A percentile compares a stretch with the other conserved stretches of the same genome.
Conservation (phyloP, 1,140 invertebrate species). For the Drosophila fuyamai region DNA sequence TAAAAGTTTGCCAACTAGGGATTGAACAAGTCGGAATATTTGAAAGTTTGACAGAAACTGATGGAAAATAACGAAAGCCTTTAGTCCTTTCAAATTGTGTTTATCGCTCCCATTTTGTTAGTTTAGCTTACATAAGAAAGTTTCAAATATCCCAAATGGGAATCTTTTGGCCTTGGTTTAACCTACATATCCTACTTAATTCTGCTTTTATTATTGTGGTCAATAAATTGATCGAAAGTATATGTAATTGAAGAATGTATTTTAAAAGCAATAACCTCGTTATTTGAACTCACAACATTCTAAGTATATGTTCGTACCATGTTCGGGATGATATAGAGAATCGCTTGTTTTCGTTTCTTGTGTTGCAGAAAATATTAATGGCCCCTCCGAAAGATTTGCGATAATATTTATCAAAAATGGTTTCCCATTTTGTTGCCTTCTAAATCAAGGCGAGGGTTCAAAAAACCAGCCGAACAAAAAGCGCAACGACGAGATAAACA, state of each 20-base stretch:
- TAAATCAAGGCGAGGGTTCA: constrained; percentile 62
- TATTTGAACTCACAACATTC: constrained; percentile 1
- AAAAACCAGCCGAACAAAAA: constrained; percentile 56
- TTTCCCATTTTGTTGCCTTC: constrained; percentile 27
- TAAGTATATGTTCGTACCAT: background rate
- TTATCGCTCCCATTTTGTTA: background rate
- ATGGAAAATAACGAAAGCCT: constrained; percentile 24
- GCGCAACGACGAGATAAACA: constrained; percentile 29
- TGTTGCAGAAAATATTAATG: constrained; percentile 8
- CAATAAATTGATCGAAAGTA: too few relatives aligned
- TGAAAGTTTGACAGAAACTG: constrained; percentile 18
- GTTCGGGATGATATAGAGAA: background rate
- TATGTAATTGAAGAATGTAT: too few relatives aligned
- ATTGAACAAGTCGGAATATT: constrained; percentile 27
- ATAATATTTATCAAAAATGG: constrained; percentile 43
- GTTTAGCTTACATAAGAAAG: background rate
- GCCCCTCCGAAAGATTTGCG: constrained; percentile 6
- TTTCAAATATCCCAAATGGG: too few relatives aligned
- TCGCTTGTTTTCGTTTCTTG: background rate
- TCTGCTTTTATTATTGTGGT: too few relatives aligned
- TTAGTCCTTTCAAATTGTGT: background rate
- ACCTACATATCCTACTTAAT: too few relatives aligned
- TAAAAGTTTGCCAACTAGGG: constrained; percentile 56
- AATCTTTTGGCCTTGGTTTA: too few relatives aligned
- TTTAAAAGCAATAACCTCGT: background rate